phyloP scores from a whole-genome alignment of 2,113 vertebrate genomes.

The Triplophysa rosa region DNA sequence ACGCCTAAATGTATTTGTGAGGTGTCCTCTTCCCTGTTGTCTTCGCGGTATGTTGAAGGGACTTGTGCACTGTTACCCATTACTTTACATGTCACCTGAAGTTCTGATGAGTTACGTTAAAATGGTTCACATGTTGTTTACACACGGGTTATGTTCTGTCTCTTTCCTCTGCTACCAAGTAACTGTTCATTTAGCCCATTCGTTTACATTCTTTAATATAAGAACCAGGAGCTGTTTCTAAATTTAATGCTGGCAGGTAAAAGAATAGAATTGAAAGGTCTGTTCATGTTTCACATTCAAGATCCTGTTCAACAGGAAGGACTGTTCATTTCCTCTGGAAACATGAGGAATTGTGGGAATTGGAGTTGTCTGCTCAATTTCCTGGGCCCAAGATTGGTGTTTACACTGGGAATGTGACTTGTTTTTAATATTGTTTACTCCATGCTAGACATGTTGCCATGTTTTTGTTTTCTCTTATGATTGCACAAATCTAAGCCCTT shows the following conservation, averaged over 20 bases:
- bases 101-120: not conserved
- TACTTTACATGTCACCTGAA: constrained; percentile 6
- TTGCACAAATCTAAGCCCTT: constrained; percentile 42
- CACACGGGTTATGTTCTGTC: constrained; percentile 3
- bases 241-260: not conserved
- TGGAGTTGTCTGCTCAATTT: constrained; percentile 25
- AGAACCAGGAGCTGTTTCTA: not conserved
- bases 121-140: constrained; percentile 35
- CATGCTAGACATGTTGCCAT: constrained; percentile 36
- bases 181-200: not conserved
- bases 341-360: constrained; percentile 49
- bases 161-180: not conserved
- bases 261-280: not conserved
- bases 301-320: constrained; percentile 17
- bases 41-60: not conserved
- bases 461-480: constrained; percentile 50
- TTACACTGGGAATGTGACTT: constrained; percentile 67
- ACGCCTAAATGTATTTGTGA: not conserved
- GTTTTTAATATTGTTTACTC: constrained; percentile 36
- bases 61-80: not conserved
- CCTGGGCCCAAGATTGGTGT: constrained; percentile 48
- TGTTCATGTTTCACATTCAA: not conserved
- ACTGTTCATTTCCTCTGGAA: constrained; percentile 49
- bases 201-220: constrained; percentile 13
- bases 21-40: not conserved